phyloP scores from a whole-genome alignment of 2,888 invertebrate species.

The Morpho deidamia region DNA sequence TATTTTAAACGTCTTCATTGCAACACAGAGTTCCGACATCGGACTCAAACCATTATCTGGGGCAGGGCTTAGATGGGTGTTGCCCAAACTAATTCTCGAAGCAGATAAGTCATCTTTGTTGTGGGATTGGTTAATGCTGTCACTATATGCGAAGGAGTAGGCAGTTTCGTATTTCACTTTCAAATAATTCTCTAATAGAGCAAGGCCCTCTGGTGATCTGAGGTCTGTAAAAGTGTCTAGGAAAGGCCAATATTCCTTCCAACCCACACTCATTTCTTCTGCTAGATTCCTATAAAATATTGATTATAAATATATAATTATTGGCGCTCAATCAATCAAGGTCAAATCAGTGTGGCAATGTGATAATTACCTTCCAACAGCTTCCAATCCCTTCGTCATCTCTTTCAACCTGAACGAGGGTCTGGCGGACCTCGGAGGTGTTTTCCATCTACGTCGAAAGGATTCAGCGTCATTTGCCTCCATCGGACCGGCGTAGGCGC shows the following conservation, averaged over 20 bases:
- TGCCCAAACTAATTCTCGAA: conserved; percentile 48
- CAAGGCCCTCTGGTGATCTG: conserved; percentile 84
- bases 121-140: conserved; percentile 47
- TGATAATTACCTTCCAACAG: conserved; percentile 83
- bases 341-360: too few relatives aligned
- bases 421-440: conserved; percentile 80
- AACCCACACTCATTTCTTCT: conserved; percentile 84
- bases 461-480: conserved; percentile 82
- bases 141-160: conserved; percentile 55
- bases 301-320: too few relatives aligned
- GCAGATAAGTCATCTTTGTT: conserved; percentile 49
- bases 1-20: conserved; percentile 76
- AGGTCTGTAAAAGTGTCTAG: conserved; percentile 90
- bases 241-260: conserved; percentile 97
- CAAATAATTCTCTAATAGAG: conserved; percentile 86
- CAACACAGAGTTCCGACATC: conserved; percentile 78
- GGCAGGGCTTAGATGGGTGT: conserved; percentile 35
- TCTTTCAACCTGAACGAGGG: conserved; percentile 81
- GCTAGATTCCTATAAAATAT: conserved; percentile 52
- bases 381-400: conserved; percentile 92
- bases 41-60: conserved; percentile 63
- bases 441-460: conserved; percentile 90
- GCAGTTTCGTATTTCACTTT: conserved; percentile 71
- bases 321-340: too few relatives aligned
- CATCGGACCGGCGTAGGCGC: conserved; percentile 96